Evolutionary conservation across 2,113 vertebrate genomes (phyloP).

Genomic region (Gorsachius goisagi): DNA sequence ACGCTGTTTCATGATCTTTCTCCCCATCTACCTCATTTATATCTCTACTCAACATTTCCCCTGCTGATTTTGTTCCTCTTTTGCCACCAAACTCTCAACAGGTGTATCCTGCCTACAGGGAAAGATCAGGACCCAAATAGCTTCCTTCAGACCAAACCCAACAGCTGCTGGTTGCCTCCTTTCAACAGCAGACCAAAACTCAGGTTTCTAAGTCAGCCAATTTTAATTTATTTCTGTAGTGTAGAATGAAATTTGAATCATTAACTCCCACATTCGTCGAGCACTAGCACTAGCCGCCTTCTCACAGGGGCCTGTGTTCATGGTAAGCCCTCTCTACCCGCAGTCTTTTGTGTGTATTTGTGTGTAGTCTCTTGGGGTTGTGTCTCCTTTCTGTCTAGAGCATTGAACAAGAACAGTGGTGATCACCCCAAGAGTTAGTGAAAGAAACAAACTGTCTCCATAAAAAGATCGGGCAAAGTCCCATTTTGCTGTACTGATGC

Average conservation of each 20-base stretch:
- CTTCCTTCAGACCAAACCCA: not conserved
- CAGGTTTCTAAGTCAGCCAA: not conserved
- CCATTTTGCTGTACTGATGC: not conserved
- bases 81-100: not conserved
- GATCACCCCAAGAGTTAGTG: not conserved
- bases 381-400: not conserved
- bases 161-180: not conserved
- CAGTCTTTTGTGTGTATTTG: not conserved
- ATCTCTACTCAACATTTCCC: not conserved
- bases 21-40: not conserved
- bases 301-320: not conserved
- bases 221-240: conserved; percentile 1
- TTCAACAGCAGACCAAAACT: conserved; percentile 4
- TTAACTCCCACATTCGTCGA: not conserved
- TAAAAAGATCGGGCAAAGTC: not conserved
- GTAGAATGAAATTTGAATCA: conserved; percentile 1
- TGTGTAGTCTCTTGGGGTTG: not conserved
- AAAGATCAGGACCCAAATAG: not conserved
- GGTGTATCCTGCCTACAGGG: not conserved
- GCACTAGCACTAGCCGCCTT: not conserved
- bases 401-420: not conserved
- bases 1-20: not conserved
- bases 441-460: not conserved
- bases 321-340: not conserved
- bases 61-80: conserved; percentile 3